Conservation (phyloP, 2,888 invertebrate species). For the Drosophila longiperda region DNA sequence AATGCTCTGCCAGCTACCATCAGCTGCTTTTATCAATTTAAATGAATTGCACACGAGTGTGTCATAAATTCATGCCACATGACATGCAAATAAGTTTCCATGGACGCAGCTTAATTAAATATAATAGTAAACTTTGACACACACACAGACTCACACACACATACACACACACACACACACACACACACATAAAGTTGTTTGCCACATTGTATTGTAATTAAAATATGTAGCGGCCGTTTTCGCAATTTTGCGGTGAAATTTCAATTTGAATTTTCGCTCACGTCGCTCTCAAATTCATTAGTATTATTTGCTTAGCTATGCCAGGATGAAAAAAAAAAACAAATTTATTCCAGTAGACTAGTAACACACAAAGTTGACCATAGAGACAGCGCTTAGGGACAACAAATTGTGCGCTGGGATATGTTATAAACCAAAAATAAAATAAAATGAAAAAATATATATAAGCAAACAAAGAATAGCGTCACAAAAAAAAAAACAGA, state of each 20-base stretch:
- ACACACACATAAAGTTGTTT: constrained; percentile 9
- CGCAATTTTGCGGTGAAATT: constrained; percentile 55
- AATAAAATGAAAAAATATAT: constrained; percentile 20
- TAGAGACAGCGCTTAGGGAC: constrained; percentile 4
- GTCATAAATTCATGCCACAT: constrained; percentile 77
- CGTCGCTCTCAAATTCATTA: constrained; percentile 49
- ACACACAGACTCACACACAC: constrained; percentile 6
- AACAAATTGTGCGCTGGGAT: constrained; percentile 1
- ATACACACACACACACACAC: neutral
- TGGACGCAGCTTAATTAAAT: constrained; percentile 67
- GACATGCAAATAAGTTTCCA: constrained; percentile 67
- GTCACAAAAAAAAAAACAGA: constrained; percentile 31
- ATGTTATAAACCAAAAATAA: constrained; percentile 18
- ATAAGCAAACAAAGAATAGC: constrained; percentile 18
- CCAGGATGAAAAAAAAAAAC: constrained; percentile 10
- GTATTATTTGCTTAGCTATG: constrained; percentile 38
- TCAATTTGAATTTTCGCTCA: constrained; percentile 62
- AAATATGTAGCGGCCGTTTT: constrained; percentile 57
- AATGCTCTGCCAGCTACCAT: constrained; percentile 8
- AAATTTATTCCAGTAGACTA: constrained; percentile 13
- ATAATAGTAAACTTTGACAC: constrained; percentile 39
- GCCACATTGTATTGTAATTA: constrained; percentile 68
- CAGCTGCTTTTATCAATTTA: constrained; percentile 79
- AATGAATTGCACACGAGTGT: constrained; percentile 81
- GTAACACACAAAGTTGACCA: neutral